A percentile compares a stretch with the other conserved stretches of the same genome.
Evolutionary conservation across 2,888 invertebrate genomes (phyloP).

Genomic region (Isotomurus palustris): DNA sequence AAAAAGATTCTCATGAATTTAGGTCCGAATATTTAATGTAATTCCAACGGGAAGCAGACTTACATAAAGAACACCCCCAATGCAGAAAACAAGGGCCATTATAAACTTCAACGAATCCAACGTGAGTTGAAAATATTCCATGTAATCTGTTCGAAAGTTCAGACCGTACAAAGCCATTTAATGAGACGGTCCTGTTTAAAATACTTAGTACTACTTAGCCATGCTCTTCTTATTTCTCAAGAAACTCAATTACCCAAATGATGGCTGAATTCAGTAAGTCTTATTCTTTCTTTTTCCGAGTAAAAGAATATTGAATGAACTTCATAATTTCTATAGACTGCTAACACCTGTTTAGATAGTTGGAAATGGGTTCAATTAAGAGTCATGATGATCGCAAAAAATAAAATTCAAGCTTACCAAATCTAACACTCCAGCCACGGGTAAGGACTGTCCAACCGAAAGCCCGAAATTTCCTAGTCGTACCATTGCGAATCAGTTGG

Average conservation of each 20-base stretch:
- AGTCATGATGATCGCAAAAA: background rate
- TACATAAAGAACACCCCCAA: constrained; percentile 29
- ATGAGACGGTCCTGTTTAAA: no score
- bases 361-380: background rate
- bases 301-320: background rate
- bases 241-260: constrained; percentile 20
- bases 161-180: no score
- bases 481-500: no score
- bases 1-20: background rate
- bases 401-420: constrained; percentile 15
- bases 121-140: constrained; percentile 24
- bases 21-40: background rate
- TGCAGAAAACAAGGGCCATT: constrained; percentile 21
- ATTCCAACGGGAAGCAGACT: background rate
- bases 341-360: constrained; percentile 1
- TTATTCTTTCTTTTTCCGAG: background rate
- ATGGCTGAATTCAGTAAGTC: constrained; percentile 19
- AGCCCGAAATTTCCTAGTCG: constrained; percentile 28
- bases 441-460: constrained; percentile 26
- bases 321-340: background rate
- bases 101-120: constrained; percentile 28
- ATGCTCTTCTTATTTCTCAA: background rate
- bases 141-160: no score
- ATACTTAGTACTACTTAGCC: no score
- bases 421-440: constrained; percentile 27